phyloP scores from a whole-genome alignment of 2,797 vertebrate genomes.

The Streptopelia turtur region DNA sequence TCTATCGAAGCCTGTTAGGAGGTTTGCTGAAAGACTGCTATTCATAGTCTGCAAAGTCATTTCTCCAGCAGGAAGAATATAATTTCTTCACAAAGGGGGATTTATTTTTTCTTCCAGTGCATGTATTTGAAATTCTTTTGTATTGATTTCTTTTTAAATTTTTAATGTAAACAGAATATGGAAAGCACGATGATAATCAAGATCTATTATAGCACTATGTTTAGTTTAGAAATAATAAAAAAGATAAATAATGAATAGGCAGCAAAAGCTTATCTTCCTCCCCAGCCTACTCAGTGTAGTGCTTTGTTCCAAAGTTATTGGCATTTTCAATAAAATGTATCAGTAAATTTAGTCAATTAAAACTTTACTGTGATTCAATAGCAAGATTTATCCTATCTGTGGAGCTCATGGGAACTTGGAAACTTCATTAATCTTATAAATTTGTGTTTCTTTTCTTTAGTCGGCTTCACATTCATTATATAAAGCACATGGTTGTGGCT shows the following conservation, averaged over 20 bases:
- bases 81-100: neutral
- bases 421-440: neutral
- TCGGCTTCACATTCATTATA: neutral
- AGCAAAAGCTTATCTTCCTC: constrained; percentile 3
- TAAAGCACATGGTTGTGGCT: neutral
- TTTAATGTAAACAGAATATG: constrained; percentile 23
- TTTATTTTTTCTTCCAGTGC: neutral
- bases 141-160: neutral
- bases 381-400: neutral
- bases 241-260: constrained; percentile 24
- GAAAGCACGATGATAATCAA: neutral
- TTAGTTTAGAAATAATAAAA: constrained; percentile 43
- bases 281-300: neutral
- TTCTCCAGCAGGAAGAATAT: neutral
- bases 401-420: neutral
- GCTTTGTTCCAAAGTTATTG: neutral
- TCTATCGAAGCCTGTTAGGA: neutral
- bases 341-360: neutral
- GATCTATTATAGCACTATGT: constrained; percentile 1
- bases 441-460: neutral
- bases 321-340: neutral
- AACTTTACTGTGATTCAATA: neutral
- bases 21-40: neutral
- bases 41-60: neutral
- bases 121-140: neutral